Base-by-base conservation (phyloP, 1,140 invertebrate species). In the Vollenhovia emeryi region DNA sequence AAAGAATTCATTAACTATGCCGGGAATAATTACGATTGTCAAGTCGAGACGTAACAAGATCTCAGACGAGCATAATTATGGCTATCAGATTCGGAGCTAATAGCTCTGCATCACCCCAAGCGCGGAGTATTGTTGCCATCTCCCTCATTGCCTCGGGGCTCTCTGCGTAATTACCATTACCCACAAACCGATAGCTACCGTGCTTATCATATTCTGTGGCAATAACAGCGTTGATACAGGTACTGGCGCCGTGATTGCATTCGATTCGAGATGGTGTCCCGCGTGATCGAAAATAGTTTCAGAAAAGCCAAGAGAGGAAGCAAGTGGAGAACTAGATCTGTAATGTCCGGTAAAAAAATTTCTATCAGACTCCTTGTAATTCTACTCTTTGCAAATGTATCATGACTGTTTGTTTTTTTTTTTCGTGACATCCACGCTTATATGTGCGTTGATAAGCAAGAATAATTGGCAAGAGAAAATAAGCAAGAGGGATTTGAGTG, bases 201-300 rank as follows among this genome's bases (percentile, higher is more conserved):
- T 89, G 90, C 91, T 92, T 92, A 93, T 93, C 92, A 92, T 92
- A 93, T 92, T 92, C 92, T 86, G 79, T 43, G 89, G 88, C 87
- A 91, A 91, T 93, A 92, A 91, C 68, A 79, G 60, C 85, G 82
- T 84, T 90, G 89, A 87, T 92, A 86, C 88, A 88, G 59, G 79
- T 60, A 69, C 83, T 75, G 62, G 48, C 75, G 59, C 59, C 76
- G 84, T 88, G 88, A 92, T 93, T 91, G 89, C 80, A 86, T 92
- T 86, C 82, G 88, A 86, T 86, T 91, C 87, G 86, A 85, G 80
- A 21, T 59, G 73, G 48, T 66, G 73, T 59, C 45, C 43, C 48
- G 73, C 18, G 33, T 52, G 82, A 87, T 90, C 76, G 40, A 85
- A 85, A 82, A 74, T 73, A 43, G 71, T 75, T n/a, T 55, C 2